Percentiles rank a stretch among this genome's conserved stretches.
Evolutionary conservation across 2,888 invertebrate species (phyloP).

Genomic region (Aricia artaxerxes): DNA sequence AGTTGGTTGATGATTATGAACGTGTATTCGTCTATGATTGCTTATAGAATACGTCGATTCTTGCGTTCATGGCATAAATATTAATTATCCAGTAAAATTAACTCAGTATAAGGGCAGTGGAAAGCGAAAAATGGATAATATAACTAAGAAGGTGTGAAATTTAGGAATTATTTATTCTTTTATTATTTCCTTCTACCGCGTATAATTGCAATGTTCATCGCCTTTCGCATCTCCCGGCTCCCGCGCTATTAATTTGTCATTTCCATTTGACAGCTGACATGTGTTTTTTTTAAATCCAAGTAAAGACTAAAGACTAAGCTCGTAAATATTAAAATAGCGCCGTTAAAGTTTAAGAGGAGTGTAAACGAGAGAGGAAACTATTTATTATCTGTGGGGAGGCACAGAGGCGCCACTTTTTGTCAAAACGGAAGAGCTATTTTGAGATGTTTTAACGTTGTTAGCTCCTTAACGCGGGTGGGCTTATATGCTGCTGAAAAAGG

Average conservation of each 20-base stretch:
- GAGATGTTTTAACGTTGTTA: slow-evolving; percentile 62
- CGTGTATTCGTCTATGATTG: too few relatives aligned
- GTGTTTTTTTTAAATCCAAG: neutral
- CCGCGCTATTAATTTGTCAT: neutral
- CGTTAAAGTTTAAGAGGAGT: slow-evolving; percentile 30
- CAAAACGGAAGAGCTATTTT: slow-evolving; percentile 64
- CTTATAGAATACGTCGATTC: too few relatives aligned
- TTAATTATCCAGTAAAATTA: too few relatives aligned
- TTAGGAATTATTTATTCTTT: too few relatives aligned
- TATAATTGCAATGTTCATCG: neutral
- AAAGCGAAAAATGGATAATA: too few relatives aligned
- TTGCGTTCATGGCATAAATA: too few relatives aligned
- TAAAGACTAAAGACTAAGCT: slow-evolving; percentile 3
- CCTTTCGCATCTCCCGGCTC: neutral
- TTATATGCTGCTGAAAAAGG: slow-evolving; percentile 48
- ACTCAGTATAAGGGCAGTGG: too few relatives aligned
- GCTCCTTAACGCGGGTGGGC: slow-evolving; percentile 51
- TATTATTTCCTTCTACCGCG: too few relatives aligned
- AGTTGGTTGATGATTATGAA: too few relatives aligned
- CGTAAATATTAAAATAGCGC: slow-evolving; percentile 19
- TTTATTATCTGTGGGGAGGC: slow-evolving; percentile 38
- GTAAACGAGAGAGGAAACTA: slow-evolving; percentile 40
- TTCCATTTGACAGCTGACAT: slow-evolving; percentile 28
- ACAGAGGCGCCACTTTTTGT: slow-evolving; percentile 48
- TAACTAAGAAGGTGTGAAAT: too few relatives aligned